Conservation (phyloP, 2,113 vertebrate species). For the Tupaia chinensis region DNA sequence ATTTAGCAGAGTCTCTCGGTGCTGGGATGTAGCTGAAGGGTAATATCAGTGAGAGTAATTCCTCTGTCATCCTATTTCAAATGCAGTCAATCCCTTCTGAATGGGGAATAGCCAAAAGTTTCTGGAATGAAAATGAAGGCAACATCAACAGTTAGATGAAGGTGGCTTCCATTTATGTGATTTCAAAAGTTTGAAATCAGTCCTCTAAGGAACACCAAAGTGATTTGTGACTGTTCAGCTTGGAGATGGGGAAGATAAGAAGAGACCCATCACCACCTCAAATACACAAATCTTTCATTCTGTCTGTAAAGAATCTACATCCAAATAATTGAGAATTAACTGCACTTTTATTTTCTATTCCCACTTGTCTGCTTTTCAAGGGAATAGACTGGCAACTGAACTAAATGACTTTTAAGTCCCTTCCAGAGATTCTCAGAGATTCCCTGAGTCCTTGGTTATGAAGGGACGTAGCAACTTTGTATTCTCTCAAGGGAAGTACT, state of each 20-base stretch:
- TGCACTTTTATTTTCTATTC: conserved; percentile 63
- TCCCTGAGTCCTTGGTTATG: background rate
- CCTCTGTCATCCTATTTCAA: conserved; percentile 69
- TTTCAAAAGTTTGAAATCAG: conserved; percentile 64
- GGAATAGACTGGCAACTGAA: conserved; percentile 67
- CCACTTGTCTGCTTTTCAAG: conserved; percentile 52
- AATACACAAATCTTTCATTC: background rate
- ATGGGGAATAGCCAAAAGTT: conserved; percentile 59
- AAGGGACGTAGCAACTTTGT: background rate
- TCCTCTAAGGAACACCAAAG: conserved; percentile 51
- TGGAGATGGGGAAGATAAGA: conserved; percentile 54
- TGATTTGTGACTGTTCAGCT: conserved; percentile 23
- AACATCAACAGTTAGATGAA: conserved; percentile 38
- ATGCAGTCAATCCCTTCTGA: conserved; percentile 62
- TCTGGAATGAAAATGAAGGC: conserved; percentile 67
- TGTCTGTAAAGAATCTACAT: background rate
- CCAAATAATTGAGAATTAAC: conserved; percentile 70
- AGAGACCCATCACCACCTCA: background rate
- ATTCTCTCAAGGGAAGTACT: conserved; percentile 47
- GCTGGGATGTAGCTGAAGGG: conserved; percentile 71
- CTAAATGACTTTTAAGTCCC: conserved; percentile 62
- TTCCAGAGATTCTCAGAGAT: conserved; percentile 74
- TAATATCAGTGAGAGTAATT: conserved; percentile 67
- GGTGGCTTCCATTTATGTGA: conserved; percentile 59
- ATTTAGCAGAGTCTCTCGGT: conserved; percentile 58